Evolutionary conservation across 2,113 vertebrate genomes (phyloP), one percentile per base, ranked within the genome.

Genomic region (Accipiter virgatus): DNA sequence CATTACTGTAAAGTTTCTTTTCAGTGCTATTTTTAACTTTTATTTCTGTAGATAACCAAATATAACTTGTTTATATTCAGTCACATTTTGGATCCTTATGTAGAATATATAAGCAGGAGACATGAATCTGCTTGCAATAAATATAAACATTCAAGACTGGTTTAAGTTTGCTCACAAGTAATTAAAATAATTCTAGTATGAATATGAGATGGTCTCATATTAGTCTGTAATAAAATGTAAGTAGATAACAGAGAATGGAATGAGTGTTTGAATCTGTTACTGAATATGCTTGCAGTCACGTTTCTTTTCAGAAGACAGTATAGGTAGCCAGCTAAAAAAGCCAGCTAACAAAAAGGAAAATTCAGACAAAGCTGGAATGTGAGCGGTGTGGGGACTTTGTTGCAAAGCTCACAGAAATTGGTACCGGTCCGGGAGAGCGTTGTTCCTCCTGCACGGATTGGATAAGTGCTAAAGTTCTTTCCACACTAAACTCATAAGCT

Each of bases 51-150:
- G 98, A 98, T 98, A 98, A 90, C 93, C 97, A 97, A 98, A 94
- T 81, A 63, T 47, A 94, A 96, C 96, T 98, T 97, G 95, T 95
- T 97, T 95, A 61, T 96, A 92, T 91, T 87, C 83, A 62, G 90
- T 90, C 85, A 83, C 74, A n/a, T 98, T 98, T 98, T 96, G 97
- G 97, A 98, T 95, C 95, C 98, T 98, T 98, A 96, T 94, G 96
- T 98, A 98, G 98, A 97, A 93, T 93, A 96, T 94, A 93, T 96
- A 94, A 96, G 98, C 96, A 97, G 98, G 92, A 97, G 96, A 93
- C 96, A 96, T 97, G 97, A 96, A 90, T 98, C 97, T 98, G 98
- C 98, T 98, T 98, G 97, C 98, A 99, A 98, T 99, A 98, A 99
- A 99, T 86, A 98, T 86, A 92, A 96, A 96, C 78, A 80, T 96